These are phyloP conservation scores for Dasypus novemcinctus DNA, from an alignment of 2,113 vertebrate genomes.

Conservation along the genomic window DNA sequence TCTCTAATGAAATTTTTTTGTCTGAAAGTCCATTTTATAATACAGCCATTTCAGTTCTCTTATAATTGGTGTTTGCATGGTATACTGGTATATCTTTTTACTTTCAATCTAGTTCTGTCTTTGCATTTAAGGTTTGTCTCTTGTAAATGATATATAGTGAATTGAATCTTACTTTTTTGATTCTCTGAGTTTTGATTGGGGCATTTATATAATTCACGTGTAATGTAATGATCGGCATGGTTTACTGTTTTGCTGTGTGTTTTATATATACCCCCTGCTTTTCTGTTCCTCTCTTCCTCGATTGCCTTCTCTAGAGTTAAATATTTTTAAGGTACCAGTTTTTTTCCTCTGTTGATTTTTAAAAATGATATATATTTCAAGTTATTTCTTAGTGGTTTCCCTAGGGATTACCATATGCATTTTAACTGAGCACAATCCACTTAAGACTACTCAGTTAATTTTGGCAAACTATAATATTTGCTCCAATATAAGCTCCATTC, in stretches of 20 bases:
- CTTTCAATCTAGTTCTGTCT: no score
- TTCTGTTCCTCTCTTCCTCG: not conserved
- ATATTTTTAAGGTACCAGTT: not conserved
- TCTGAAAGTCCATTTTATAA: not conserved
- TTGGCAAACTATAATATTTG: not conserved
- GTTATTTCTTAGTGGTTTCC: not conserved
- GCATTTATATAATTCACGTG: not conserved
- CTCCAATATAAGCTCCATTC: not conserved
- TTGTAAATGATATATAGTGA: not conserved
- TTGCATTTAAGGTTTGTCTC: no score
- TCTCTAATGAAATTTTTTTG: not conserved
- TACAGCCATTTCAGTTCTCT: not conserved
- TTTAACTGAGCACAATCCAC: not conserved
- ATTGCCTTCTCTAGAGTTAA: not conserved
- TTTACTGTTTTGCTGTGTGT: conserved; percentile 11
- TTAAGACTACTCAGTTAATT: not conserved
- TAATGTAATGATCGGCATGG: not conserved
- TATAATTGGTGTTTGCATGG: no score
- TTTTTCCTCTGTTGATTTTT: not conserved
- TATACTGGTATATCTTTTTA: no score
- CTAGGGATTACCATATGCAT: not conserved
- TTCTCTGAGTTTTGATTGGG: not conserved
- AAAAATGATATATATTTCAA: not conserved
- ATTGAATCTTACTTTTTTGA: not conserved
- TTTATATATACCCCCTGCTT: not conserved